Percentiles rank a stretch among this genome's conserved stretches.
Conservation (phyloP, 92 coral and sea anemone genomes). For the Zoanthus gigantus region DNA sequence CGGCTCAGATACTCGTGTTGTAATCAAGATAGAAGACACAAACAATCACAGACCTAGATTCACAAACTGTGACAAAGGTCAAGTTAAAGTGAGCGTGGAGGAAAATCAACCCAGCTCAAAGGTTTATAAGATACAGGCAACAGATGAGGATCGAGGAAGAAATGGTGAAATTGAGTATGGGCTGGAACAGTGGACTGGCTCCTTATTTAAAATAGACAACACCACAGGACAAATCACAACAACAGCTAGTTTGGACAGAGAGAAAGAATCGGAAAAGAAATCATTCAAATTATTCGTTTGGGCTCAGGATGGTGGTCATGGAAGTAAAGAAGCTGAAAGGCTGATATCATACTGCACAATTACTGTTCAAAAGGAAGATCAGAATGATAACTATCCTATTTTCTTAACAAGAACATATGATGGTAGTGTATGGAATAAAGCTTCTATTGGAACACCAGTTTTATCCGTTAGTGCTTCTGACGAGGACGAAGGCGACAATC, state of each 20-base stretch:
- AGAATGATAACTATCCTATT: conserved; percentile 86
- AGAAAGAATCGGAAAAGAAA: conserved; percentile 35
- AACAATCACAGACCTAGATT: conserved; percentile 85
- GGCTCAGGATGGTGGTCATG: conserved; percentile 92
- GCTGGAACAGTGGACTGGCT: conserved; percentile 67
- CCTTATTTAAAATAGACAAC: conserved; percentile 79
- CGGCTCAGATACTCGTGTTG: conserved; percentile 64
- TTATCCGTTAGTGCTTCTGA: conserved; percentile 85
- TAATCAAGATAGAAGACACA: conserved; percentile 80
- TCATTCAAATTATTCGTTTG: conserved; percentile 72
- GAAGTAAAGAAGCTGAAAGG: conserved; percentile 71
- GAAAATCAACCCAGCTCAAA: conserved; percentile 77
- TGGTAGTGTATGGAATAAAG: conserved; percentile 73
- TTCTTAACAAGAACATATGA: conserved; percentile 74
- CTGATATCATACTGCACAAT: conserved; percentile 83
- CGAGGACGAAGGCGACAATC: conserved; percentile 64
- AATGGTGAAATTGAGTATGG: conserved; percentile 84
- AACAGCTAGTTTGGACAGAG: conserved; percentile 80
- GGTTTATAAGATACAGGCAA: conserved; percentile 69
- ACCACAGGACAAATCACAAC: conserved; percentile 84
- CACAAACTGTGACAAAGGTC: conserved; percentile 57
- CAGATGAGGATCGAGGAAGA: conserved; percentile 83
- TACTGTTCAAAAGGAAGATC: conserved; percentile 70
- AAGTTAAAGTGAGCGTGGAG: conserved; percentile 45
- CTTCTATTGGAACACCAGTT: conserved; percentile 59